Conservation (phyloP, 2,888 invertebrate genomes). For the Andricus curvator region DNA sequence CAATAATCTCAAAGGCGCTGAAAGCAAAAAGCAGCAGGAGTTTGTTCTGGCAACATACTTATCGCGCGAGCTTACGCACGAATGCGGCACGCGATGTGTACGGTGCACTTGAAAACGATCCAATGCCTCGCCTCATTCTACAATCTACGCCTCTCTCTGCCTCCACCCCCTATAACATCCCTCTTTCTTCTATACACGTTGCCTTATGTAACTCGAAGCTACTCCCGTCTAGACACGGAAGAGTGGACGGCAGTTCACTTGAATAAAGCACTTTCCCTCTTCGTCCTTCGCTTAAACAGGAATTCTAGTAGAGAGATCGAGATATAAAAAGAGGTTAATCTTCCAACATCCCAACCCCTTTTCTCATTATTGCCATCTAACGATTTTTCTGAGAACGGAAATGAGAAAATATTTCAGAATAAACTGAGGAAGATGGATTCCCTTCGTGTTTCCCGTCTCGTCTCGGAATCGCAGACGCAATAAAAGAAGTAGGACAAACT, state of each 20-base stretch:
- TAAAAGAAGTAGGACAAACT: not conserved
- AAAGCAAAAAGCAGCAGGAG: constrained; percentile 12
- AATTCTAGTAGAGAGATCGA: not conserved
- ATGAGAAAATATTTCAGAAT: not conserved
- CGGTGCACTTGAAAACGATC: constrained; percentile 37
- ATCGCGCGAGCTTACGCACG: constrained; percentile 30
- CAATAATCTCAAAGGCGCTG: constrained; percentile 29
- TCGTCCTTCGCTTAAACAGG: not conserved
- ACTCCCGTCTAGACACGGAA: constrained; percentile 23
- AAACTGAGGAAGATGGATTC: not conserved
- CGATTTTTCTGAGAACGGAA: not conserved
- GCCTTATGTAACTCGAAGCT: constrained; percentile 31
- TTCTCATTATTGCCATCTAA: not conserved
- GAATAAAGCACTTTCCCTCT: constrained; percentile 40
- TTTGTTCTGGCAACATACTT: constrained; percentile 20
- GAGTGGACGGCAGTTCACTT: constrained; percentile 5
- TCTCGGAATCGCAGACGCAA: not conserved
- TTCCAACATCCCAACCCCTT: not conserved
- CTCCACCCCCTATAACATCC: not conserved
- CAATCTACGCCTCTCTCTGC: constrained; percentile 3
- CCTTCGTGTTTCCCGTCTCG: not conserved
- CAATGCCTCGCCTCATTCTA: constrained; percentile 22
- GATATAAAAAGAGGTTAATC: not conserved
- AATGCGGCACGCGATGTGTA: constrained; percentile 40
- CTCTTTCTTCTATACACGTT: constrained; percentile 15